These are phyloP conservation scores for Cnemophilus loriae DNA, from an alignment of 2,113 vertebrate genomes.

Conservation along the genomic window DNA sequence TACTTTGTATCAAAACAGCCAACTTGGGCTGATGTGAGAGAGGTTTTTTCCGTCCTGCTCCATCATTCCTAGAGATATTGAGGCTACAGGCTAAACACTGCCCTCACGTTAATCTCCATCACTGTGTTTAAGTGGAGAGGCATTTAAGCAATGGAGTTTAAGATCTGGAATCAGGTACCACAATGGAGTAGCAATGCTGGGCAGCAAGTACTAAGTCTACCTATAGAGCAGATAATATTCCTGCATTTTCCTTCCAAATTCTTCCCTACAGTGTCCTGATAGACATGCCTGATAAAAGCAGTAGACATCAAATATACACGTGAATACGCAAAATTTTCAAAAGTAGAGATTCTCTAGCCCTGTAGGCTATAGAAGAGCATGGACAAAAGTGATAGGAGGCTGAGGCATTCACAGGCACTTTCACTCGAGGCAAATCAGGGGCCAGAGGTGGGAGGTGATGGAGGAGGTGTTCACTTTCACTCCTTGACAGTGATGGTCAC, in stretches of 20 bases:
- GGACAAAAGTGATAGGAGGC: neutral
- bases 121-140: neutral
- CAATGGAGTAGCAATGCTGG: neutral
- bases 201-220: neutral
- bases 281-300: neutral
- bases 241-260: neutral
- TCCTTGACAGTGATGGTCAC: constrained; percentile 1
- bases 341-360: neutral
- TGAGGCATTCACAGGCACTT: neutral
- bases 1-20: neutral
- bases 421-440: neutral
- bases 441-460: constrained; percentile 3
- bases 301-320: neutral
- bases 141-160: neutral
- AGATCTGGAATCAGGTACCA: neutral
- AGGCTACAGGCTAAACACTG: neutral
- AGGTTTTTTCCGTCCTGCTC: neutral
- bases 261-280: neutral
- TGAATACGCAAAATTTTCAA: neutral
- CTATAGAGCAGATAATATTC: neutral
- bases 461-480: constrained; percentile 35
- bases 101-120: neutral
- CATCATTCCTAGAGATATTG: neutral
- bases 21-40: neutral
- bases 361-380: neutral